Evolutionary conservation across 2,888 invertebrate species (phyloP).

Genomic region (Artemia sinica): DNA sequence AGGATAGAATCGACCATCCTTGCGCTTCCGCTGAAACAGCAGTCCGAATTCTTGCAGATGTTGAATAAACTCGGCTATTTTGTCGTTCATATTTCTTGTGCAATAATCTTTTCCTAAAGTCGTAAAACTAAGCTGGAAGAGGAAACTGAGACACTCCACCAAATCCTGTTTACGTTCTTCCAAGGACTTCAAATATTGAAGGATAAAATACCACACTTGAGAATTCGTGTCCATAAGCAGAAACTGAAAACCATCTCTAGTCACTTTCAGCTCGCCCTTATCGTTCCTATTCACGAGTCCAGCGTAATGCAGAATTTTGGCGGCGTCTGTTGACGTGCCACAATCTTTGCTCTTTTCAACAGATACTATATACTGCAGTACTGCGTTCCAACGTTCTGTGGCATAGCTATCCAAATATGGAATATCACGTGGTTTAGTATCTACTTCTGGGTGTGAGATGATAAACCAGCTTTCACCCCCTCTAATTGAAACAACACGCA

Average conservation of each 20-base stretch:
- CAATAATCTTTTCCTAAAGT: conserved; percentile 90
- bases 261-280: conserved; percentile 69
- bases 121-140: conserved; percentile 91
- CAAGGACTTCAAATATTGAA: conserved; percentile 84
- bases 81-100: conserved; percentile 77
- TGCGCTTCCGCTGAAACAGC: conserved; percentile 85
- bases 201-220: conserved; percentile 91
- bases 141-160: conserved; percentile 77
- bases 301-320: conserved; percentile 72
- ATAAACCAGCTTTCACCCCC: conserved; percentile 67
- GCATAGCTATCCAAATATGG: conserved; percentile 78
- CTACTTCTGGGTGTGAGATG: conserved; percentile 61
- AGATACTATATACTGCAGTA: conserved; percentile 85
- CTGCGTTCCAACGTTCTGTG: conserved; percentile 84
- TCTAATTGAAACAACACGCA: background rate
- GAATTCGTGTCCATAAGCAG: conserved; percentile 76
- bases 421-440: conserved; percentile 69
- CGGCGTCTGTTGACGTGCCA: conserved; percentile 83
- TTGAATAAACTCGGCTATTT: conserved; percentile 72
- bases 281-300: conserved; percentile 79
- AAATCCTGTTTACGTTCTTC: conserved; percentile 67
- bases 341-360: conserved; percentile 57
- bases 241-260: conserved; percentile 91
- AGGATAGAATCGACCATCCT: conserved; percentile 82
- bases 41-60: conserved; percentile 92